A percentile compares a stretch with the other conserved stretches of the same genome.
These are phyloP conservation scores for Himalopsyche tibetana DNA, from an alignment of 2,888 invertebrate genomes.

Conservation along the genomic window DNA sequence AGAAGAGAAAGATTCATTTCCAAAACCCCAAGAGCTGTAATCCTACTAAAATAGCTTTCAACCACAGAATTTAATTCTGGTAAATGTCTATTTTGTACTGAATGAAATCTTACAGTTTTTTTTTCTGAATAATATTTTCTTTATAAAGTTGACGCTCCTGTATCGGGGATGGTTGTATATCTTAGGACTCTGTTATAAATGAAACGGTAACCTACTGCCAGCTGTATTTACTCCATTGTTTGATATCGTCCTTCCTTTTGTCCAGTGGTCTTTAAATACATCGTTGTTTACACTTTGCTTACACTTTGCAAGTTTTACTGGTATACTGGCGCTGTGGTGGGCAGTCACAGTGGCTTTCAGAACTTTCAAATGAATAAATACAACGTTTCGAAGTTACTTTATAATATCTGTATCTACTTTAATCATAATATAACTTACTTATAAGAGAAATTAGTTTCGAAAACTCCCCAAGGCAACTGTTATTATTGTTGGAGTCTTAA, in stretches of 20 bases:
- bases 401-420: not conserved
- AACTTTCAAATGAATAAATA: conserved; percentile 38
- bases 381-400: conserved; percentile 20
- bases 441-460: not conserved
- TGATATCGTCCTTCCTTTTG: conserved; percentile 40
- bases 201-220: conserved; percentile 40
- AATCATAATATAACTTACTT: conserved; percentile 25
- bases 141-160: too few relatives aligned
- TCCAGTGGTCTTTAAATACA: conserved; percentile 38
- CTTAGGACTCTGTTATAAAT: conserved; percentile 11
- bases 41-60: too few relatives aligned
- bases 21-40: too few relatives aligned
- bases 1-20: too few relatives aligned
- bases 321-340: conserved; percentile 3
- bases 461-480: not conserved
- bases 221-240: conserved; percentile 38
- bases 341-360: conserved; percentile 38
- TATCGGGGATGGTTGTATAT: not conserved
- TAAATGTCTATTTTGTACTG: too few relatives aligned
- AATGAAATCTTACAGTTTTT: too few relatives aligned
- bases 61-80: too few relatives aligned
- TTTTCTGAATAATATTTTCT: too few relatives aligned
- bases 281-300: conserved; percentile 43
- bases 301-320: conserved; percentile 38
- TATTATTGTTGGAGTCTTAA: not conserved